phyloP scores from a whole-genome alignment of 2,888 invertebrate genomes.

The Yponomeuta sedellus region DNA sequence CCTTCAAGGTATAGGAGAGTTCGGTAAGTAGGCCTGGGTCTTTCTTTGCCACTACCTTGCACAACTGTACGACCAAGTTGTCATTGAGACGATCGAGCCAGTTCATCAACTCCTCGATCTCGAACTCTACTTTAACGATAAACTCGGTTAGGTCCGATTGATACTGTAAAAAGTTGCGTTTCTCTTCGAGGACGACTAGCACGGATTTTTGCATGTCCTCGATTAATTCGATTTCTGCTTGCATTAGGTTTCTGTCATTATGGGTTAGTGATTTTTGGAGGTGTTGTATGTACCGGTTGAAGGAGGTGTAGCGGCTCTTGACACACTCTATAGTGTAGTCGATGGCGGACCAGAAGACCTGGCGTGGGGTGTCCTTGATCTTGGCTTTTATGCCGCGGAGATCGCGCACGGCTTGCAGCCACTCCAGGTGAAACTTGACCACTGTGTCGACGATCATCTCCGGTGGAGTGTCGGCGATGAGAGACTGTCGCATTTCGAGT shows the following conservation, averaged over 20 bases:
- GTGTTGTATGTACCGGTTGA: slow-evolving; percentile 24
- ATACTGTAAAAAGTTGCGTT: slow-evolving; percentile 26
- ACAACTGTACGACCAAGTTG: slow-evolving; percentile 30
- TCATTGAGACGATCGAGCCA: slow-evolving; percentile 39
- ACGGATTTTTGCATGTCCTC: slow-evolving; percentile 32
- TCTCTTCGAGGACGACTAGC: slow-evolving; percentile 29
- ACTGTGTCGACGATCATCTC: slow-evolving; percentile 27
- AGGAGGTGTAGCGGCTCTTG: slow-evolving; percentile 25
- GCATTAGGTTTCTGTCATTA: slow-evolving; percentile 26
- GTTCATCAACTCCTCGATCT: slow-evolving; percentile 37
- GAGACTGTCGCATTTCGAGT: slow-evolving; percentile 26
- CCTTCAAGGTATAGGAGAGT: slow-evolving; percentile 27
- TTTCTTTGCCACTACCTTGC: slow-evolving; percentile 28
- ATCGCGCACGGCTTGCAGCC: slow-evolving; percentile 37
- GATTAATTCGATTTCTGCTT: slow-evolving; percentile 28
- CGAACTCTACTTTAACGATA: slow-evolving; percentile 27
- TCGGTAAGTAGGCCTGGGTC: slow-evolving; percentile 24
- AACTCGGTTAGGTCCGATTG: slow-evolving; percentile 35
- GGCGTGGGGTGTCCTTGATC: slow-evolving; percentile 31
- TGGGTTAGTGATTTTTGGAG: slow-evolving; percentile 20
- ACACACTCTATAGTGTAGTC: slow-evolving; percentile 32
- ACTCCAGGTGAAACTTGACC: slow-evolving; percentile 31
- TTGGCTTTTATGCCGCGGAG: slow-evolving; percentile 32
- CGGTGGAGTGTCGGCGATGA: slow-evolving; percentile 22
- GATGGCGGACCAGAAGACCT: slow-evolving; percentile 28